Evolutionary conservation across 2,113 vertebrate species (phyloP).

Genomic region (Crocuta crocuta): DNA sequence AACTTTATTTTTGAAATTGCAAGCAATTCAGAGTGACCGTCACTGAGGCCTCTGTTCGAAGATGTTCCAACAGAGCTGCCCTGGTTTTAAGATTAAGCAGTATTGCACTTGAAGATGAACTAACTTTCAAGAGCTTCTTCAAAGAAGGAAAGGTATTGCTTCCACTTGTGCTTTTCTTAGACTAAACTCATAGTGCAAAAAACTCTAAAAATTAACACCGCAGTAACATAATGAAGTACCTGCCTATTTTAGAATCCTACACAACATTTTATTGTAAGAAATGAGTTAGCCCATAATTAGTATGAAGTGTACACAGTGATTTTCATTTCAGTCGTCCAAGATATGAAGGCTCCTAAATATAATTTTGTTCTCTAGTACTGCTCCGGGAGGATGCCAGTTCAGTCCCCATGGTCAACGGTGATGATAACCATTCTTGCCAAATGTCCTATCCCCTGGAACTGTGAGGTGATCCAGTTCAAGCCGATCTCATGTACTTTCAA

Average conservation of each 20-base stretch:
- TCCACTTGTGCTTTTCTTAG: slow-evolving; percentile 80
- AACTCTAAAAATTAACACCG: slow-evolving; percentile 85
- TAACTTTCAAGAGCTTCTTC: slow-evolving; percentile 82
- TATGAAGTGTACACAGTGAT: slow-evolving; percentile 2
- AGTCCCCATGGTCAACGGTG: slow-evolving; percentile 96
- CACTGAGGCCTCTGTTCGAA: slow-evolving; percentile 72
- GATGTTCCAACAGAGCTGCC: slow-evolving; percentile 81
- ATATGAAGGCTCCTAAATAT: slow-evolving; percentile 98
- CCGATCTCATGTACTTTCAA: slow-evolving; percentile 97
- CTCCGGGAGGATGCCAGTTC: slow-evolving; percentile 97
- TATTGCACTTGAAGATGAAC: slow-evolving; percentile 87
- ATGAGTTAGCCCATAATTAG: slow-evolving; percentile 63
- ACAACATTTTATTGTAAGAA: slow-evolving; percentile 54
- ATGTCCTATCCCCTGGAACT: slow-evolving; percentile 96
- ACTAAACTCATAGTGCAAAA: slow-evolving; percentile 84
- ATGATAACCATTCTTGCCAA: slow-evolving; percentile 98
- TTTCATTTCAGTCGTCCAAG: slow-evolving; percentile 92
- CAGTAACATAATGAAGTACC: slow-evolving; percentile 80
- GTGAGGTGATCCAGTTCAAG: slow-evolving; percentile 98
- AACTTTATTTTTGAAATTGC: slow-evolving; percentile 83
- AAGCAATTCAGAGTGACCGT: slow-evolving; percentile 81
- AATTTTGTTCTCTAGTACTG: slow-evolving; percentile 97
- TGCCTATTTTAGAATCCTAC: slow-evolving; percentile 81
- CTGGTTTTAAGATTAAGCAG: slow-evolving; percentile 82
- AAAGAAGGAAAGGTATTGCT: slow-evolving; percentile 81